Evolutionary conservation across 1,140 invertebrate species (phyloP), one percentile per base, ranked within the genome.

Genomic region (Triops longicaudatus): DNA sequence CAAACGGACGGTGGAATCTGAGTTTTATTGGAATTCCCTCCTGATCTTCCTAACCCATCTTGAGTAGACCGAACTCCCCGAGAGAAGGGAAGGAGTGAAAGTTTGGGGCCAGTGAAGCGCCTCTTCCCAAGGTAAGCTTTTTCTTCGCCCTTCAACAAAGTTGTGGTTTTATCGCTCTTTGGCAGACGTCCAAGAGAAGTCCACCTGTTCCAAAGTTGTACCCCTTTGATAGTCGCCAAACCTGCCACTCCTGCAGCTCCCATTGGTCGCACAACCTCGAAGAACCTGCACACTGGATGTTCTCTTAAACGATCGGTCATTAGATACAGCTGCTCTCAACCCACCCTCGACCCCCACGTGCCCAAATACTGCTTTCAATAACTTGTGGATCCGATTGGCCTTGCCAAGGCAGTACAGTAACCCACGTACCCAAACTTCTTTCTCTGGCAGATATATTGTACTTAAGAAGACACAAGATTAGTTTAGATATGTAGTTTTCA

Each of bases 1-100:
- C 50, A 14, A 5, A n/a, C 0, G 50, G 50, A 22, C 22, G 22
- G 22, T n/a, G 14, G 50, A 63, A 63, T 63, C 50, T 22, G 31
- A 63, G 50, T 63, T 63, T 63, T 63, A 63, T 63, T 63, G 50
- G 50, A 63, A 63, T 63, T 63, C 50, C 50, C 50, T 63, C 50
- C 22, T 63, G 50, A 63, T 63, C 50, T 63, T 63, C 31, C 31
- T 37, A 37, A 63, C 22, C 10, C 50, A 63, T 63, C 50, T 63
- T 22, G 22, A 17, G 50, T 6, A 22, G 17, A 5, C 50, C 10
- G 22, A 22, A n/a, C 6, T 44, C 17, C 43, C 17, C 50, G 14
- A 63, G 31, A 37, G 31, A 37, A 37, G 7, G 31, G 31, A 7
- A 37, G 31, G 31, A 37, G 31, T 4, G 31, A 7, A 37, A 37